Conservation (phyloP, 1,140 invertebrate species). For the Dufourea novaeangliae region DNA sequence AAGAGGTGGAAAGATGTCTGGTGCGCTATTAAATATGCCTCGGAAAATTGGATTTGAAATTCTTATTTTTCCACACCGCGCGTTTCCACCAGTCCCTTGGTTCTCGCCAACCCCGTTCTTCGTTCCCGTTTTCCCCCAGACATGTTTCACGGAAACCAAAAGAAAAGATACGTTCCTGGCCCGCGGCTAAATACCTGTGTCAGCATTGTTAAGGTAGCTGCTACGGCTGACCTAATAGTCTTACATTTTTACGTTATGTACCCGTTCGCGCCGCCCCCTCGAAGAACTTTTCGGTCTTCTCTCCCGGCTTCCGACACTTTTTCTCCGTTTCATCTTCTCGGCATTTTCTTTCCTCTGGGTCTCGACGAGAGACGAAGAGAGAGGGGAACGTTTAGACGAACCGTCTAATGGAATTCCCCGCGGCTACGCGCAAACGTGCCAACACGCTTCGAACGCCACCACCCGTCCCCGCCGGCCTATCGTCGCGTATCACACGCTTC, state of each 20-base stretch:
- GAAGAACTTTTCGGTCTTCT: constrained; percentile 10
- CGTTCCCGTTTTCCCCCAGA: constrained; percentile 17
- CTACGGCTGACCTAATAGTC: constrained; percentile 66
- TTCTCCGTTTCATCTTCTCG: not conserved
- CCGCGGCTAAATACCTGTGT: constrained; percentile 68
- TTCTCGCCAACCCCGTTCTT: not conserved
- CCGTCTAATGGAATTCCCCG: constrained; percentile 65
- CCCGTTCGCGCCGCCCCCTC: constrained; percentile 38
- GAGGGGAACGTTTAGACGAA: constrained; percentile 46
- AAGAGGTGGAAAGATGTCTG: constrained; percentile 46
- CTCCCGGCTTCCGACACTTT: not conserved
- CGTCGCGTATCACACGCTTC: constrained; percentile 28
- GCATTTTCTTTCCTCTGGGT: constrained; percentile 6
- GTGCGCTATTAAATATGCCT: constrained; percentile 71
- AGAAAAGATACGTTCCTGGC: constrained; percentile 51
- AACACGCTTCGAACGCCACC: not conserved
- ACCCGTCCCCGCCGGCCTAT: too few species aligned
- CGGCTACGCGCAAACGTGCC: constrained; percentile 51
- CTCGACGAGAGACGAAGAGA: constrained; percentile 20
- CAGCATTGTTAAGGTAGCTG: constrained; percentile 67
- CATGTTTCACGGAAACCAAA: constrained; percentile 12
- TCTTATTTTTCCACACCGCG: constrained; percentile 68
- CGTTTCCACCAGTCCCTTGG: constrained; percentile 21
- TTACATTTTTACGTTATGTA: constrained; percentile 71
- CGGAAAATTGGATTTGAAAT: constrained; percentile 74